Evolutionary conservation across 2,113 vertebrate genomes (phyloP), one percentile per base, ranked within the genome.

Genomic region (Nannospalax galili): DNA sequence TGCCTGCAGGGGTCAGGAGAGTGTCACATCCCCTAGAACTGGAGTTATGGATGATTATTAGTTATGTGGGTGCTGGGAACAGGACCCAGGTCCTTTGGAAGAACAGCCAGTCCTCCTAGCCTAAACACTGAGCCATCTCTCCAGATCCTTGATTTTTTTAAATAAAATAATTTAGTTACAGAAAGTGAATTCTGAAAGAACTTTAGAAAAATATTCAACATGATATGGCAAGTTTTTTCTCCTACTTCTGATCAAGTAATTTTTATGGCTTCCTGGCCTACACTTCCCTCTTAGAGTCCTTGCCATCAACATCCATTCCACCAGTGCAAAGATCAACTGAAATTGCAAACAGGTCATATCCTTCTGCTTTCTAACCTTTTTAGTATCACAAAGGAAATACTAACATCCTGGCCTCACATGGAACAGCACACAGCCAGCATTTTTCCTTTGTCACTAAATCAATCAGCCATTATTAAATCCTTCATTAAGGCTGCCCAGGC

Each of bases 401-500:
- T 14, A 52, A 40, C 70, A 87, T 91, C 58, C 72, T 78, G 60
- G 86, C 82, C 87, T 89, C 67, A 48, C 14, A 37, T 0, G 73
- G 73, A 93, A 35, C 17, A 88, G 72, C 60, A 84, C 65, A 82
- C 19, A 92, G 10, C 70, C 70, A 91, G 42, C 48, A 82, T 75
- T 82, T 91, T 95, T 42, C 79, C 60, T 92, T 70, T 86, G 94
- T 94, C 79, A 48, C n/a, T 84, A 95, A 97, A 93, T 96, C 94
- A 92, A 89, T 96, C 91, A 96, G 65, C 87, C 32, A 82, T 80
- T 95, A 97, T 97, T 96, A 97, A 96, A 96, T 93, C 92, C 72
- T 96, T 96, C 94, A 96, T 97, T 90, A 97, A 95, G 87, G 24
- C 42, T 95, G 72, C 84, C 45, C 87, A 65, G 17, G 0, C n/a